Evolutionary conservation across 2,113 vertebrate species (phyloP), one percentile per base, ranked within the genome.

Genomic region (Mesitornis unicolor): DNA sequence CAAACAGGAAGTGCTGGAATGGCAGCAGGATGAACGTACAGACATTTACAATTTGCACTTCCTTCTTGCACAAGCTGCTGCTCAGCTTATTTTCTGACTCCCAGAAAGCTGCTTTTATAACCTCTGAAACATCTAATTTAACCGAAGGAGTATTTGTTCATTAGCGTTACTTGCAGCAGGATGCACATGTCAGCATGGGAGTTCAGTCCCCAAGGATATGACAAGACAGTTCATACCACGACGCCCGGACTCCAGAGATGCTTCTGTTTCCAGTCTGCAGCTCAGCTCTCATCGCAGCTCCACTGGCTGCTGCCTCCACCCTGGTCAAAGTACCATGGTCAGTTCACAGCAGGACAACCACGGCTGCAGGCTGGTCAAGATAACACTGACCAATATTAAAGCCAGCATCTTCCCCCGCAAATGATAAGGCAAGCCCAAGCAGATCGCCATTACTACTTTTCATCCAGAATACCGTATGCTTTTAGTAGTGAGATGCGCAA

Each of bases 31-130:
- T 80, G 75, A 33, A 47, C 10, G 8, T 22, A 71, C 53, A 76
- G 57, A 21, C 56, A 24, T 16, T 65, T 43, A 64, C 75, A 69
- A 26, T 48, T 65, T 50, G 33, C 50, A 73, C 35, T 65, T 79
- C 51, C 48, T 80, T 67, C 83, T 53, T 65, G 29, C n/a, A 26
- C 50, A 61, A 94, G 26, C 59, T 68, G 31, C 83, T 67, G 90
- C 68, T 92, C 92, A 74, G 67, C 63, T 93, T 85, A 70, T 90
- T 88, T 94, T 90, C 90, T 70, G 47, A 84, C 90, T 93, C 75
- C 43, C 94, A 86, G 90, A 94, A 94, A 97, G 45, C 88, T 86
- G 90, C 48, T 95, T 93, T 85, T 85, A 87, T 40, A 97, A 69
- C 36, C 59, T 57, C 75, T 70, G 95, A 73, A 93, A 92, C 70